Percentiles rank a stretch among this genome's conserved stretches.
phyloP scores from a whole-genome alignment of 2,113 vertebrate species.

The Cinclus cinclus region DNA sequence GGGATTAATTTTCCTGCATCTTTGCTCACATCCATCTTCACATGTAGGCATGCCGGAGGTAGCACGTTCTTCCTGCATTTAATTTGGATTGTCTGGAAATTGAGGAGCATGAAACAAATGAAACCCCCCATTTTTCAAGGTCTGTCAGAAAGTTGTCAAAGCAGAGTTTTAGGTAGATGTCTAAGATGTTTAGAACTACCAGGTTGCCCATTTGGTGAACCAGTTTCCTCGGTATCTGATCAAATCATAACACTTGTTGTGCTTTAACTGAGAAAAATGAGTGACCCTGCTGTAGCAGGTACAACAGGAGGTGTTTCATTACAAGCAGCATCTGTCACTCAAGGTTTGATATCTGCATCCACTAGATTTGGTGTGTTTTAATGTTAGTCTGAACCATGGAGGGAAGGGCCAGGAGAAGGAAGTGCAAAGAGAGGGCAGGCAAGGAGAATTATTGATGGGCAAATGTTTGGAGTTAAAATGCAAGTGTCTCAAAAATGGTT shows the following conservation, averaged over 20 bases:
- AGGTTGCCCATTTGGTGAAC: background rate
- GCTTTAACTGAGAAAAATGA: background rate
- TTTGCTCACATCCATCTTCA: background rate
- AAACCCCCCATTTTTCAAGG: accelerated
- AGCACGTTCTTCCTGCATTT: background rate
- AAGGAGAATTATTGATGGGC: too few relatives aligned
- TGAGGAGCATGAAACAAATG: background rate
- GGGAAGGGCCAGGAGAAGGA: background rate
- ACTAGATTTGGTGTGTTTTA: background rate
- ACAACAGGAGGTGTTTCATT: background rate
- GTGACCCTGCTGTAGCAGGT: background rate
- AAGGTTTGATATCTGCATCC: background rate
- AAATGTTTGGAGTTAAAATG: background rate
- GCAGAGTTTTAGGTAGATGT: background rate
- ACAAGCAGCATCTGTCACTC: background rate
- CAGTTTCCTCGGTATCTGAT: background rate
- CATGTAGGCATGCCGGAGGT: background rate
- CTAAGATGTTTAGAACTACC: background rate
- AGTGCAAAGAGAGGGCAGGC: background rate
- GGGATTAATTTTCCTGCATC: background rate
- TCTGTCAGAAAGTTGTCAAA: background rate
- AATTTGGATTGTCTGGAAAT: background rate
- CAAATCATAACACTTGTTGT: background rate
- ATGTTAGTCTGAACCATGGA: background rate
- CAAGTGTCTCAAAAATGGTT: background rate